phyloP scores from a whole-genome alignment of 2,113 vertebrate species.

The Pachycephala philippinensis region DNA sequence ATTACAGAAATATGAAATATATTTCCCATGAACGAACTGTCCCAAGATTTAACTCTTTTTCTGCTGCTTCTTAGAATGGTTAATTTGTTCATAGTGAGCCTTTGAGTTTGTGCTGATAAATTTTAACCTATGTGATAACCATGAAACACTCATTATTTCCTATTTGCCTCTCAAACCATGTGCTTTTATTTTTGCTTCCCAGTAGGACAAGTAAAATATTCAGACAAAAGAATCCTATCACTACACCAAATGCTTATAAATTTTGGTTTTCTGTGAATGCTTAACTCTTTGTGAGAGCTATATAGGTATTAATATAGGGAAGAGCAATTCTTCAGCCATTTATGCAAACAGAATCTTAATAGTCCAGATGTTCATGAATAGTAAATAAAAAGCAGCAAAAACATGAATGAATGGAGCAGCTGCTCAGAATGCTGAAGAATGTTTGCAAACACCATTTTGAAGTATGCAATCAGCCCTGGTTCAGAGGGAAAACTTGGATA shows the following conservation, averaged over 20 bases:
- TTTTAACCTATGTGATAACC: background rate
- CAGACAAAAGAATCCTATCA: background rate
- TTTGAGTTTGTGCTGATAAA: background rate
- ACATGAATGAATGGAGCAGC: conserved; percentile 41
- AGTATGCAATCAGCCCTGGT: conserved; percentile 29
- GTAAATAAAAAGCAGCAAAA: conserved; percentile 46
- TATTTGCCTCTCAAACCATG: background rate
- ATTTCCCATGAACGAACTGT: background rate
- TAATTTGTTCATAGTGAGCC: background rate
- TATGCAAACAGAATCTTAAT: conserved; percentile 17
- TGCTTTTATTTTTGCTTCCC: background rate
- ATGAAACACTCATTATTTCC: background rate
- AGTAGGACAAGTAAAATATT: background rate
- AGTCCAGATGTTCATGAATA: conserved; percentile 62
- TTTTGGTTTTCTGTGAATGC: background rate
- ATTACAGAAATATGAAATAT: background rate
- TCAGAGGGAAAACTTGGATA: conserved; percentile 32
- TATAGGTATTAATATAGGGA: background rate
- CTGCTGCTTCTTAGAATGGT: background rate
- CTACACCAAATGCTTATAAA: background rate
- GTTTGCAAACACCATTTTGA: conserved; percentile 60
- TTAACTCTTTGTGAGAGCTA: background rate
- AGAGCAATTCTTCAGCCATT: background rate
- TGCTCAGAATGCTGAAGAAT: conserved; percentile 32
- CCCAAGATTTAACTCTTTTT: background rate